Evolutionary conservation across 2,888 invertebrate species (phyloP).

Genomic region (Brachyptera putata): DNA sequence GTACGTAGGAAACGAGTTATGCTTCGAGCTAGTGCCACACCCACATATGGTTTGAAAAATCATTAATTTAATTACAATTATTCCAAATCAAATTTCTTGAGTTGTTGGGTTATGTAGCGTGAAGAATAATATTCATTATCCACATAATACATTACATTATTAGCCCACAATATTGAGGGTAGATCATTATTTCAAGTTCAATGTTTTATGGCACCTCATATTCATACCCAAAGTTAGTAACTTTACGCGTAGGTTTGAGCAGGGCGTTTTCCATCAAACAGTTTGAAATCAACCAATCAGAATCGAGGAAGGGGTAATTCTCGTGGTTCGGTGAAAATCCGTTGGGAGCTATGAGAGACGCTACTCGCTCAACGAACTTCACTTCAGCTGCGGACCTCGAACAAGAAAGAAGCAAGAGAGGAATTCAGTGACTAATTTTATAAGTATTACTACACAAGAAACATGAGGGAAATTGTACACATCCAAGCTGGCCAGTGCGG

Average conservation of each 20-base stretch:
- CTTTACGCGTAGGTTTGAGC: conserved; percentile 1
- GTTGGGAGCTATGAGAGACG: conserved; percentile 7
- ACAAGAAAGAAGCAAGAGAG: neutral
- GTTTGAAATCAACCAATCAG: conserved; percentile 17
- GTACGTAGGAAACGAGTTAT: too few species aligned
- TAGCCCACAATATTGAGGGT: too few species aligned
- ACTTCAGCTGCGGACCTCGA: conserved; percentile 1
- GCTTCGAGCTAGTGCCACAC: too few species aligned
- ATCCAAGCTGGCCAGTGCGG: conserved; percentile 88
- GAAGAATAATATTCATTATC: too few species aligned
- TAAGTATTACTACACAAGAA: conserved; percentile 2
- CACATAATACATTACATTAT: too few species aligned
- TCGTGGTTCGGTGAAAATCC: conserved; percentile 4
- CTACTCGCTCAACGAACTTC: neutral
- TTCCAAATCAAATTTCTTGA: too few species aligned
- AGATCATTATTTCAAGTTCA: too few species aligned
- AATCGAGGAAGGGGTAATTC: too few species aligned
- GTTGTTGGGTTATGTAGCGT: too few species aligned
- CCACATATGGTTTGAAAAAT: too few species aligned
- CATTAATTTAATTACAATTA: too few species aligned
- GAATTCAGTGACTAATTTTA: neutral
- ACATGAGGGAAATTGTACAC: conserved; percentile 89
- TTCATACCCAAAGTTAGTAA: neutral
- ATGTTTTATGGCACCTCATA: too few species aligned
- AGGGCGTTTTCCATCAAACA: neutral